These are phyloP conservation scores for Chelonoidis abingdonii DNA, from an alignment of 2,113 vertebrate genomes.

Conservation along the genomic window DNA sequence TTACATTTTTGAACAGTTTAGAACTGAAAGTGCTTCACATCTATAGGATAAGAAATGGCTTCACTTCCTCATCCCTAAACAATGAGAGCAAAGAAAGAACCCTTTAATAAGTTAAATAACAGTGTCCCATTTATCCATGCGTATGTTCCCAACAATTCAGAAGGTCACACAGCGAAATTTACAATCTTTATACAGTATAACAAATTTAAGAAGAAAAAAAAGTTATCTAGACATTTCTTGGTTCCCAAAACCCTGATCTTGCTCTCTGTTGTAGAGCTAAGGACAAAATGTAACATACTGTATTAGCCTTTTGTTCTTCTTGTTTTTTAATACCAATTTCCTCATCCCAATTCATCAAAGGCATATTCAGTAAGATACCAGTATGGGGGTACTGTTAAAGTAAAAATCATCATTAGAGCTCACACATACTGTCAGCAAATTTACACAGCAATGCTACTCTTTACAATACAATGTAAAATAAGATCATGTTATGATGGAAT, in stretches of 20 bases:
- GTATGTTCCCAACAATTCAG: conserved; percentile 36
- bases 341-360: conserved; percentile 55
- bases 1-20: conserved; percentile 56
- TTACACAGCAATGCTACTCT: not conserved
- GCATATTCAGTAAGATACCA: conserved; percentile 60
- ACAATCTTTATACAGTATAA: conserved; percentile 51
- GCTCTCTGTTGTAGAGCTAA: not conserved
- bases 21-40: conserved; percentile 75
- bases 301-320: not conserved
- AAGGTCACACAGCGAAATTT: conserved; percentile 17
- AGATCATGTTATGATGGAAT: not conserved
- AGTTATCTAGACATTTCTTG: not conserved
- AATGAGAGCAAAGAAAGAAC: conserved; percentile 68
- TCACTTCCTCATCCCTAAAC: conserved; percentile 65
- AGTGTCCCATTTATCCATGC: conserved; percentile 57
- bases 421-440: conserved; percentile 36
- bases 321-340: not conserved
- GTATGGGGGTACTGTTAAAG: conserved; percentile 36
- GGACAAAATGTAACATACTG: not conserved
- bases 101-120: conserved; percentile 67
- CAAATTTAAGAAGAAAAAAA: conserved; percentile 31
- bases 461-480: not conserved
- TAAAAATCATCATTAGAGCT: not conserved
- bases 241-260: conserved; percentile 23
- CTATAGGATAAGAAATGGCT: conserved; percentile 72